These are phyloP conservation scores for Tolypeutes matacus DNA, from an alignment of 2,797 vertebrate species.

Conservation along the genomic window DNA sequence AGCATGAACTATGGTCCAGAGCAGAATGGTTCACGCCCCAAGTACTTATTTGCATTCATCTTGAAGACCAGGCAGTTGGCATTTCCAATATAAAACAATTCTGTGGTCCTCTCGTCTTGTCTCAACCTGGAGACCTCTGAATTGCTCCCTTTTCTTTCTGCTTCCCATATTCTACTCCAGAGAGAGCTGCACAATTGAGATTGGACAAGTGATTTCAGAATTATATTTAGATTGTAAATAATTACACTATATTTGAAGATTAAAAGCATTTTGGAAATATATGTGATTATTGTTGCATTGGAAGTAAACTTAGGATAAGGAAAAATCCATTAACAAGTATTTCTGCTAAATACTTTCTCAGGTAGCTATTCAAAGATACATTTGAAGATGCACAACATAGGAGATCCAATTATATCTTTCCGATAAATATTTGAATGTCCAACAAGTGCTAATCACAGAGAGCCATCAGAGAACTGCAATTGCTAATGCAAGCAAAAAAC, in stretches of 20 bases:
- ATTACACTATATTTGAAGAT: slow-evolving; percentile 14
- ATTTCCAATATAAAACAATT: background rate
- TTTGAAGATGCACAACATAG: slow-evolving; percentile 61
- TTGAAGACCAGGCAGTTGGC: background rate
- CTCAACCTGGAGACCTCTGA: background rate
- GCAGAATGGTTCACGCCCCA: background rate
- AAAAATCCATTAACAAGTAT: slow-evolving; percentile 76
- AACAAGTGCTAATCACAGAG: slow-evolving; percentile 70
- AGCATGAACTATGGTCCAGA: background rate
- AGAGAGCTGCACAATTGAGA: background rate
- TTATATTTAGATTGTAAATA: slow-evolving; percentile 26
- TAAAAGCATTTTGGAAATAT: slow-evolving; percentile 74
- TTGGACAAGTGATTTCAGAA: slow-evolving; percentile 11
- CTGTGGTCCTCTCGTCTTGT: accelerated
- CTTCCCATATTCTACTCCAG: background rate
- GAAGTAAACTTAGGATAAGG: slow-evolving; percentile 71
- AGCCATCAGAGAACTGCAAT: slow-evolving; percentile 55
- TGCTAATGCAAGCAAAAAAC: slow-evolving; percentile 52
- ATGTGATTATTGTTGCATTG: slow-evolving; percentile 69
- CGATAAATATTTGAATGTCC: slow-evolving; percentile 64
- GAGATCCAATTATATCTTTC: slow-evolving; percentile 63
- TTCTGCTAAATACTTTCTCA: slow-evolving; percentile 71
- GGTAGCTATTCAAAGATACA: slow-evolving; percentile 68
- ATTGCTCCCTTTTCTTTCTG: background rate
- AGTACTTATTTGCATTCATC: background rate